Base-by-base conservation (phyloP, 2,113 vertebrate species). In the Nothoprocta pentlandii region DNA sequence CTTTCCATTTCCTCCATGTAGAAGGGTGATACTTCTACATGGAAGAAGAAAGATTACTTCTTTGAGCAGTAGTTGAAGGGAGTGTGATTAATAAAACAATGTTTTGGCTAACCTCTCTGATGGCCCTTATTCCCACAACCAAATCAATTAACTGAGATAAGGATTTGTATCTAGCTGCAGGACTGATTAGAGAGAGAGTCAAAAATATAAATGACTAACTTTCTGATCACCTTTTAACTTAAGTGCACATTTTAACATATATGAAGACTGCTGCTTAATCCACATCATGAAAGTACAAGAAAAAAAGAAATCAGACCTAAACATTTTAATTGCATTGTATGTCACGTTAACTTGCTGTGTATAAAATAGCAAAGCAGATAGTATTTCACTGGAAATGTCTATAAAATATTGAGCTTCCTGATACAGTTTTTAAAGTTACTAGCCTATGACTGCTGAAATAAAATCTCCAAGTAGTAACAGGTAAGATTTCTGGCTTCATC, bases 391-490 rank as follows among this genome's bases (percentile, higher is more conserved):
- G 93, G 90, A 83, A 90, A 93, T 94, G 91, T 97, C 97, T 96
- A 87, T 95, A 97, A 96, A 95, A 97, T 85, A 97, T 90, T 96
- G 96, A 97, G 95, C 95, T 96, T 97, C 92, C 92, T 95, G 94
- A 92, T 94, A 95, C 87, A 84, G 90, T 96, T 96, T 93, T 86
- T 88, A 87, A 92, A 82, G 67, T 85, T 90, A 36, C 81, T 89
- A 91, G 94, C 84, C 95, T 95, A 91, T 92, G 97, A 94, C 62
- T 76, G 89, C 84, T 91, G 89, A 94, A 97, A 95, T 96, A 97
- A 97, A 97, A 97, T 95, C 81, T 74, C 90, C 92, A 80, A 96
- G 87, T 92, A 94, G 92, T 93, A 96, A 96, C 94, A 97, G 97
- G 97, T 96, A 96, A 95, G 96, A 96, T 95, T 97, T 90, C 97